Percentiles rank a stretch among this genome's conserved stretches.
These are phyloP conservation scores for Hyalella azteca DNA, from an alignment of 2,888 invertebrate genomes.

Conservation along the genomic window DNA sequence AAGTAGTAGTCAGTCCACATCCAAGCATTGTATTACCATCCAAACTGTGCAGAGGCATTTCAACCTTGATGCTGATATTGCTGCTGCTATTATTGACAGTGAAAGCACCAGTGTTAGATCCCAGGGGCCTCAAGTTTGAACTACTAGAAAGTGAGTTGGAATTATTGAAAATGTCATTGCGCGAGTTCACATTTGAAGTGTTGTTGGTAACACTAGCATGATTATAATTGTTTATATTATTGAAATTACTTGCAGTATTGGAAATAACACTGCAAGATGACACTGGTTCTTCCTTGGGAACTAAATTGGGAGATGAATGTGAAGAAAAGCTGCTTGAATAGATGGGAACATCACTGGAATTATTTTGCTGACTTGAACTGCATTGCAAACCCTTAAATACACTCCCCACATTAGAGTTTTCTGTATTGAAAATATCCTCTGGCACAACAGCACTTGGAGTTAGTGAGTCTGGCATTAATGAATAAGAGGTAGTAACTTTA, in stretches of 20 bases:
- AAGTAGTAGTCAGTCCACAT: neutral
- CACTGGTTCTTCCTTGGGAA: neutral
- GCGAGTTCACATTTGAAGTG: slow-evolving; percentile 4
- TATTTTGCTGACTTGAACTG: neutral
- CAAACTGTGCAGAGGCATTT: slow-evolving; percentile 7
- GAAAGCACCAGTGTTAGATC: slow-evolving; percentile 12
- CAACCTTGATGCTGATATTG: slow-evolving; percentile 36
- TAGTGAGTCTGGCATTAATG: neutral
- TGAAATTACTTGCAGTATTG: slow-evolving; percentile 2
- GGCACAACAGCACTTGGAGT: slow-evolving; percentile 27
- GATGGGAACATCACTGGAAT: neutral
- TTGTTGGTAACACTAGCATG: slow-evolving; percentile 1
- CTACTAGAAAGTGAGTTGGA: neutral
- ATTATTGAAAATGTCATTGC: neutral
- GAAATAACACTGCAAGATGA: slow-evolving; percentile 19
- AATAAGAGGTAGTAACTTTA: slow-evolving; percentile 1
- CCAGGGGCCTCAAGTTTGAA: slow-evolving; percentile 1
- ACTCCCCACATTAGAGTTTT: neutral
- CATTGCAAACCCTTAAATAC: neutral
- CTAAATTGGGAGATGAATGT: neutral
- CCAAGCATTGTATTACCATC: slow-evolving; percentile 30
- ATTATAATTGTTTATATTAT: slow-evolving; percentile 20
- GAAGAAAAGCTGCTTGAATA: neutral
- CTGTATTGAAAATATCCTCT: slow-evolving; percentile 24
- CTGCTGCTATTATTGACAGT: slow-evolving; percentile 31